These are phyloP conservation scores for Carapus acus DNA, from an alignment of 2,797 vertebrate genomes.

Conservation along the genomic window DNA sequence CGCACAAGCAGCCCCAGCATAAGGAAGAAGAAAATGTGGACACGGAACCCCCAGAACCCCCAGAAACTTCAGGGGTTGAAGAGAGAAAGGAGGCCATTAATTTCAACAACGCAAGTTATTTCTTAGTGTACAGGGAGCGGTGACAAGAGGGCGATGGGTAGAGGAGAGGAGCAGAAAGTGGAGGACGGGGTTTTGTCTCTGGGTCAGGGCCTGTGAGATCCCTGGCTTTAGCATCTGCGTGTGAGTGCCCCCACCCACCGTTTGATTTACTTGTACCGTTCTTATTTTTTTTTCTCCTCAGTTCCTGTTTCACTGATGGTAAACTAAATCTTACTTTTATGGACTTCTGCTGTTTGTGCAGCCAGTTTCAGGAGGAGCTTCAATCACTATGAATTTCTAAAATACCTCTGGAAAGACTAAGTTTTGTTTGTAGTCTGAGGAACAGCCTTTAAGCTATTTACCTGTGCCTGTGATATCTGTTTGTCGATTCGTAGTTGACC, in stretches of 20 bases:
- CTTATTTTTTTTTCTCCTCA: not conserved
- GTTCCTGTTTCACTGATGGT: not conserved
- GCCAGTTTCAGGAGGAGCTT: constrained; percentile 7
- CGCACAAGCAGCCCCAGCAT: constrained; percentile 1
- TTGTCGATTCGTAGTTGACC: constrained; percentile 1
- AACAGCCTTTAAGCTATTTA: constrained; percentile 20
- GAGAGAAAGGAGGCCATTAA: constrained; percentile 42
- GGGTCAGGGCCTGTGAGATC: no score
- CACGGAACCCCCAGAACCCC: constrained; percentile 27
- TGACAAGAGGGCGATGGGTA: constrained; percentile 2
- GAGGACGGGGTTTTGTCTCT: no score
- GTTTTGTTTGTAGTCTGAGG: constrained; percentile 2
- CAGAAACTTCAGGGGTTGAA: constrained; percentile 19
- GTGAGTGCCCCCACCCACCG: no score
- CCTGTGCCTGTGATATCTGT: not conserved
- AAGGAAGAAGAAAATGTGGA: constrained; percentile 22
- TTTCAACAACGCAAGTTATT: constrained; percentile 72
- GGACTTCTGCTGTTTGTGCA: not conserved
- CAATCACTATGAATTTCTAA: constrained; percentile 9
- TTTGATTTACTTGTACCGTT: no score
- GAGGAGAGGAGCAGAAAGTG: no score
- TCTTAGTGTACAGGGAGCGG: constrained; percentile 44
- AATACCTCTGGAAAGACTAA: constrained; percentile 30
- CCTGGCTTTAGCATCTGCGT: no score
- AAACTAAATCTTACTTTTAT: constrained; percentile 1